phyloP scores from a whole-genome alignment of 35 echinoderm and acorn worm species.

The Lytechinus variegatus region DNA sequence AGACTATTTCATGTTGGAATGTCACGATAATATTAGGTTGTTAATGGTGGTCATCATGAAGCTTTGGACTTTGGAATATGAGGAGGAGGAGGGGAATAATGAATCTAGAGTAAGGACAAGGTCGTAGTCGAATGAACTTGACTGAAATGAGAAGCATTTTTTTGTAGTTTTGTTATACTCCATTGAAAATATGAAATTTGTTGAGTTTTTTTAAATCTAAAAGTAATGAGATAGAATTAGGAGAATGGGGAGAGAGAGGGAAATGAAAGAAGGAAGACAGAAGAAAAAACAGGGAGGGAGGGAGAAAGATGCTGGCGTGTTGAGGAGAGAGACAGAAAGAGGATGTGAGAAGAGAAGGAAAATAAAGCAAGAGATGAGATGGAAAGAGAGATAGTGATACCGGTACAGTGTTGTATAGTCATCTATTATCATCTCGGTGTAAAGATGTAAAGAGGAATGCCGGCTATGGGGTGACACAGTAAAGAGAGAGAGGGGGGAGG shows the following conservation, averaged over 20 bases:
- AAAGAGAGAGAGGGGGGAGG: too few relatives aligned
- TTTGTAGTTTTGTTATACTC: not conserved
- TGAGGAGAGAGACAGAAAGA: too few relatives aligned
- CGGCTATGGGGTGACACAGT: not conserved
- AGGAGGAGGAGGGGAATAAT: too few relatives aligned
- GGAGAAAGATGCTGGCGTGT: too few relatives aligned
- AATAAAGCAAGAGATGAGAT: too few relatives aligned
- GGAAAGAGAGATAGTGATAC: too few relatives aligned
- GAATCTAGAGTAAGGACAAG: not conserved
- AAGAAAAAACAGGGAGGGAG: not conserved
- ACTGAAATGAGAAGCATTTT: not conserved
- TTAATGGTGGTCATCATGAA: not conserved
- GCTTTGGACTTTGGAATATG: not conserved
- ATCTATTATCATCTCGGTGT: not conserved
- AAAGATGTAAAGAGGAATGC: not conserved
- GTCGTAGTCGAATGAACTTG: not conserved
- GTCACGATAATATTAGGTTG: not conserved
- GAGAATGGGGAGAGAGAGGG: not conserved
- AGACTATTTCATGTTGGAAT: not conserved
- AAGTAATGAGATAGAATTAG: too few relatives aligned
- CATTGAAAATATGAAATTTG: too few relatives aligned
- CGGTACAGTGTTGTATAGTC: too few relatives aligned
- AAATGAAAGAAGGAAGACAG: not conserved
- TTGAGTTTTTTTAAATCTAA: too few relatives aligned
- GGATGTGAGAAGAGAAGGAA: too few relatives aligned